phyloP scores from a whole-genome alignment of 2,797 vertebrate species.

The Neopelma chrysocephalum region DNA sequence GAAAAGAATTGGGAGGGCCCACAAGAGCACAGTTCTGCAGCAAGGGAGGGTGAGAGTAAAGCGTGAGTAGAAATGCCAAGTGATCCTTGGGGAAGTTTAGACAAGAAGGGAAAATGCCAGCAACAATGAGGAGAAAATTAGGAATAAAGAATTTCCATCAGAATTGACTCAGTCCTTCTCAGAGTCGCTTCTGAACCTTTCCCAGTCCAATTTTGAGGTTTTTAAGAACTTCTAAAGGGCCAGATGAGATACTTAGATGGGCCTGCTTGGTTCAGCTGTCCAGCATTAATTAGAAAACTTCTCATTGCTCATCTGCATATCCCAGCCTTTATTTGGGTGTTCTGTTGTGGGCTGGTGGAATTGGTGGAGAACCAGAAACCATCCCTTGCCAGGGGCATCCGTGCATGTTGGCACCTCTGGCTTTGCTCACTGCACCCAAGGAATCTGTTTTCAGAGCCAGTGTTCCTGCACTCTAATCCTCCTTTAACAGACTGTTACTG shows the following conservation, averaged over 20 bases:
- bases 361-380: not conserved
- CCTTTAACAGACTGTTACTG: not conserved
- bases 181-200: not conserved
- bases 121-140: not conserved
- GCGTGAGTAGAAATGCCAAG: not conserved
- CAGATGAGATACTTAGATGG: not conserved
- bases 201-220: not conserved
- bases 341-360: not conserved
- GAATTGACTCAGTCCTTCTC: not conserved
- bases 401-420: rapidly evolving
- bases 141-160: not conserved
- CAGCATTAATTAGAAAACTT: not conserved
- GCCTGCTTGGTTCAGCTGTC: not conserved
- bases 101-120: not conserved
- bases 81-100: not conserved
- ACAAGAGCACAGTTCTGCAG: not conserved
- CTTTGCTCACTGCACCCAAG: not conserved
- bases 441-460: not conserved
- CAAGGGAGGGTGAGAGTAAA: not conserved
- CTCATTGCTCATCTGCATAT: not conserved
- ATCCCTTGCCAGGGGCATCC: not conserved
- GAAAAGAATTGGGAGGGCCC: not conserved
- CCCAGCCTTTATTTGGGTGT: not conserved
- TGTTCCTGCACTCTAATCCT: not conserved
- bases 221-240: not conserved